Percentiles rank a stretch among this genome's conserved stretches.
Evolutionary conservation across 2,113 vertebrate genomes (phyloP).

Genomic region (Apteryx mantelli): DNA sequence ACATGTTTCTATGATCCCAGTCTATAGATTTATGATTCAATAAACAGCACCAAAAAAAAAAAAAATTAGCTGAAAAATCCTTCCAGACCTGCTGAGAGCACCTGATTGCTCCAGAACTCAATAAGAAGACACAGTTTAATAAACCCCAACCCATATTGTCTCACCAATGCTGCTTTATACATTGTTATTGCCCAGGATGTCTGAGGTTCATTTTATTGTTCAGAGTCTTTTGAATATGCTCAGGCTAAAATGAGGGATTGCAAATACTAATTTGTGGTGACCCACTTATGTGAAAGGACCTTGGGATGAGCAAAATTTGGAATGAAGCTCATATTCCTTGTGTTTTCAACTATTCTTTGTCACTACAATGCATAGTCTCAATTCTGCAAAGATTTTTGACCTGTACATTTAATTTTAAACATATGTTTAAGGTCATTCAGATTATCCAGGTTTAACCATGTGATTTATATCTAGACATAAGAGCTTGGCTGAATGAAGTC

Average conservation of each 20-base stretch:
- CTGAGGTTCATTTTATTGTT: background rate
- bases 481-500: background rate
- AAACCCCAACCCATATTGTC: background rate
- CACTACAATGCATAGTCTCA: background rate
- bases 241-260: background rate
- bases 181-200: background rate
- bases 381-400: background rate
- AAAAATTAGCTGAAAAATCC: background rate
- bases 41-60: background rate
- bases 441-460: background rate
- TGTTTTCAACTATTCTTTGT: background rate
- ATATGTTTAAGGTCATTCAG: background rate
- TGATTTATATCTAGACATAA: background rate
- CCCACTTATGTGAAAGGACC: background rate
- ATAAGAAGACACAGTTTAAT: constrained; percentile 35
- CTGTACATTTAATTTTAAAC: background rate
- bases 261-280: background rate
- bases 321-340: background rate
- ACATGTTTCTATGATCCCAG: background rate
- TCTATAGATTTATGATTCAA: constrained; percentile 38
- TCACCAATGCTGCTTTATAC: background rate
- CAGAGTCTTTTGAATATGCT: background rate
- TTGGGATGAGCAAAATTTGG: background rate
- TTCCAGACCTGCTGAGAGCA: background rate
- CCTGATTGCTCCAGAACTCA: constrained; percentile 20